Conservation (phyloP, 1,140 invertebrate genomes). For the Bradynema listronoti region DNA sequence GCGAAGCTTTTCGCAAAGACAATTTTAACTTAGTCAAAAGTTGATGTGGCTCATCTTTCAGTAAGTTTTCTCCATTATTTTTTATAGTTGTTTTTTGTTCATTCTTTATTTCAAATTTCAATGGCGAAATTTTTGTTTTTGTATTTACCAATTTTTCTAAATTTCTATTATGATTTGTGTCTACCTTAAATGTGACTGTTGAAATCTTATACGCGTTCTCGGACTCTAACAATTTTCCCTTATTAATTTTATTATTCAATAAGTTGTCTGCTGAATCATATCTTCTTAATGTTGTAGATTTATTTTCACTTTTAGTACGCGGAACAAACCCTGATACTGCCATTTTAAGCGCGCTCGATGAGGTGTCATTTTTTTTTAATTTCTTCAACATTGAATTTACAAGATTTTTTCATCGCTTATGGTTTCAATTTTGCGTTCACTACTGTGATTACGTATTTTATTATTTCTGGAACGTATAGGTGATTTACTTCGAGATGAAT, state of each 20-base stretch:
- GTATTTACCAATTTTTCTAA: neutral
- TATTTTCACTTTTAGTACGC: neutral
- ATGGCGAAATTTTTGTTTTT: constrained; percentile 10
- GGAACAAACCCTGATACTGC: constrained; percentile 26
- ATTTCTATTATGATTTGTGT: neutral
- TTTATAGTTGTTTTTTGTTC: too few species aligned
- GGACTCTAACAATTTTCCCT: neutral
- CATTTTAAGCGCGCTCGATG: constrained; percentile 22
- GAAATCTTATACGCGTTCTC: neutral
- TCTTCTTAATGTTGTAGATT: too few species aligned
- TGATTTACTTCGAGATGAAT: neutral
- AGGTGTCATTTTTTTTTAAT: constrained; percentile 26
- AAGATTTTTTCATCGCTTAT: neutral
- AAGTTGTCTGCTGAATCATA: too few species aligned
- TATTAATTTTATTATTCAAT: too few species aligned
- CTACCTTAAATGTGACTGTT: neutral
- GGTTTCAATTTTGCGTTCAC: neutral
- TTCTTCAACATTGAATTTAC: constrained; percentile 22
- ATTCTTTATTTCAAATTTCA: too few species aligned
- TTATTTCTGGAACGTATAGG: too few species aligned
- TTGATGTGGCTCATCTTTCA: too few species aligned
- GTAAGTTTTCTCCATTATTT: too few species aligned
- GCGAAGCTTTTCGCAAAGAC: too few species aligned
- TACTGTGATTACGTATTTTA: neutral
- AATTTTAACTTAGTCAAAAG: too few species aligned